Base-by-base conservation (phyloP, 2,888 invertebrate species). In the Ectropis crepuscularia region DNA sequence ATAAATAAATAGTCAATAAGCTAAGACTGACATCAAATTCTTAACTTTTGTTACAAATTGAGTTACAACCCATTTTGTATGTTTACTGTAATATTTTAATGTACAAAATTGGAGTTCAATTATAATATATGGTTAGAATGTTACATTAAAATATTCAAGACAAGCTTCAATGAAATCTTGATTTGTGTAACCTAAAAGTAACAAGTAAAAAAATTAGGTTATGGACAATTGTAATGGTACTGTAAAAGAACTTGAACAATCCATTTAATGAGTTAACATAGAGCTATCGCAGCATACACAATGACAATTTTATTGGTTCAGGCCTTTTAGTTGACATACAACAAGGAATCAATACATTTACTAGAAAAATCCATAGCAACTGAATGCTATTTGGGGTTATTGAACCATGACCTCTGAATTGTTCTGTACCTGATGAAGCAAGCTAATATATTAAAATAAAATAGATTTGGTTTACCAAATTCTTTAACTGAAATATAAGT, bases 341-440 rank as follows among this genome's bases (percentile, higher is more conserved):
- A 46, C 41, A 48, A 36, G 12, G 41, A 46, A 60, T 60, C 49
- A 50, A 60, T 53, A 53, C 55, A 55, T 47, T 43, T 57, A 60
- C 58, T 59, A 57, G 59, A 60, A 60, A 55, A 61, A 50, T 55
- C 57, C 43, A 54, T 60, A 50, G 49, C 41, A 53, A 57, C 47
- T 50, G 28, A 38, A 49, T 45, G 41, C 36, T 53, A 36, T 51
- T 41, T 55, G 47, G 58, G 58, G 59, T 59, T 55, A 59, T 37
- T 55, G 59, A 58, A 53, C 63, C 39, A 49, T 63, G 53, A 63
- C 53, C 28, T 57, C 28, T 49, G 42, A 50, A 46, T 49, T 51
- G 36, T 46, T 59, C 46, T 38, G 46, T 16, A 39, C 5, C 12
- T 51, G n/a, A 39, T 4, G 10, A 46, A 53, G 12, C 12, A 45